phyloP scores from a whole-genome alignment of 2,113 vertebrate species.

The Ahaetulla prasina region DNA sequence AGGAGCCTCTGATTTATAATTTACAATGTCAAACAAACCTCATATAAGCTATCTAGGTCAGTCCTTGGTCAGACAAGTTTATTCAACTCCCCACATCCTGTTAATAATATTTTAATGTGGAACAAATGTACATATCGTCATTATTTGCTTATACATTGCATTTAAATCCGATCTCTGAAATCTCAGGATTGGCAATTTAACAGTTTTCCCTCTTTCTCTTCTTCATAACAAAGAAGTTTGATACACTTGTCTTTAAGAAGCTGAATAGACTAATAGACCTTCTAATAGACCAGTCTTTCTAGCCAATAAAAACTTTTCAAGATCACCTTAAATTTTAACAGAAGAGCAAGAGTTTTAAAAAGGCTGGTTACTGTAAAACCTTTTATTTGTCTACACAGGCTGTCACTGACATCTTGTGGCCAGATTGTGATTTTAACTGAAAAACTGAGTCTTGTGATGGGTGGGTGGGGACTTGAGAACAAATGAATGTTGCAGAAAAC shows the following conservation, averaged over 20 bases:
- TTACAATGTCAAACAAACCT: background rate
- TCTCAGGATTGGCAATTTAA: background rate
- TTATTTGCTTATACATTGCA: background rate
- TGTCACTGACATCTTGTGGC: constrained; percentile 62
- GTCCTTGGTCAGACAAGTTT: background rate
- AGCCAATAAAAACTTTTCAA: background rate
- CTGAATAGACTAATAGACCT: background rate
- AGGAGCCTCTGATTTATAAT: background rate
- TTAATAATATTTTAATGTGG: background rate
- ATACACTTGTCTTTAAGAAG: background rate
- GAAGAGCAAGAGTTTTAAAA: background rate
- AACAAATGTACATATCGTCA: background rate
- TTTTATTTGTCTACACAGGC: constrained; percentile 16
- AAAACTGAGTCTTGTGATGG: background rate
- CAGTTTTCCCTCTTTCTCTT: background rate
- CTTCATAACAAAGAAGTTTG: background rate
- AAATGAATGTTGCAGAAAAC: background rate
- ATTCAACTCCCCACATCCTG: background rate
- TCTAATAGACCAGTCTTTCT: background rate
- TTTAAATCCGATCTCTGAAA: background rate
- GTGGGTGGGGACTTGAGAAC: background rate
- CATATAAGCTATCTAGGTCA: background rate
- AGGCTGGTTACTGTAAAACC: background rate
- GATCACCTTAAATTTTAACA: constrained; percentile 59
- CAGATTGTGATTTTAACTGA: background rate